A percentile compares a stretch with the other conserved stretches of the same genome.
phyloP scores from a whole-genome alignment of 2,888 invertebrate species.

The Nycteola revayana region DNA sequence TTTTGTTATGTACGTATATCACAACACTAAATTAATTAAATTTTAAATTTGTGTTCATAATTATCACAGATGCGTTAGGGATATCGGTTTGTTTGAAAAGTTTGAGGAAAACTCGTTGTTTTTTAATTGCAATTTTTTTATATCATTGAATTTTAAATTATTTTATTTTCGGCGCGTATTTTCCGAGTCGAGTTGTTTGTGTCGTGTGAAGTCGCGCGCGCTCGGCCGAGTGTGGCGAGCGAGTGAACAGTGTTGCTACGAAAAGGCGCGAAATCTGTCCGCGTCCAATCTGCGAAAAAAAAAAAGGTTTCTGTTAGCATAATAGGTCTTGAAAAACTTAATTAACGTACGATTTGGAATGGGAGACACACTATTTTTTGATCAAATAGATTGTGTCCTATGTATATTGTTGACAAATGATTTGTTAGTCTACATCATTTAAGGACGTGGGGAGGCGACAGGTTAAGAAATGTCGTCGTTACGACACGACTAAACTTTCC shows the following conservation, averaged over 20 bases:
- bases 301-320: slow-evolving; percentile 21
- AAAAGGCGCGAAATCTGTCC: slow-evolving; percentile 28
- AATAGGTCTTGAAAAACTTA: slow-evolving; percentile 12
- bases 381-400: too few species aligned
- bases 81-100: slow-evolving; percentile 20
- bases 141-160: slow-evolving; percentile 8
- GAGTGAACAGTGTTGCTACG: slow-evolving; percentile 24
- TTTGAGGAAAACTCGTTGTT: slow-evolving; percentile 1
- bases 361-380: too few species aligned
- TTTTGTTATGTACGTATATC: slow-evolving; percentile 26
- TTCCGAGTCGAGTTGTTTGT: slow-evolving; percentile 12
- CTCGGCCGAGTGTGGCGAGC: slow-evolving; percentile 29
- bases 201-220: slow-evolving; percentile 19
- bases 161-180: not conserved
- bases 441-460: too few species aligned
- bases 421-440: too few species aligned
- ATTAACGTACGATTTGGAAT: too few species aligned
- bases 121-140: slow-evolving; percentile 14
- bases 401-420: too few species aligned
- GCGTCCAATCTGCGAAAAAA: not conserved
- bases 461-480: too few species aligned
- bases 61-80: slow-evolving; percentile 39
- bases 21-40: slow-evolving; percentile 38
- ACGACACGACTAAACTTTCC: too few species aligned
- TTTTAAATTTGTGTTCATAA: slow-evolving; percentile 30